Base-by-base conservation (phyloP, 1,140 invertebrate genomes). In the Geopemphigus sp. region DNA sequence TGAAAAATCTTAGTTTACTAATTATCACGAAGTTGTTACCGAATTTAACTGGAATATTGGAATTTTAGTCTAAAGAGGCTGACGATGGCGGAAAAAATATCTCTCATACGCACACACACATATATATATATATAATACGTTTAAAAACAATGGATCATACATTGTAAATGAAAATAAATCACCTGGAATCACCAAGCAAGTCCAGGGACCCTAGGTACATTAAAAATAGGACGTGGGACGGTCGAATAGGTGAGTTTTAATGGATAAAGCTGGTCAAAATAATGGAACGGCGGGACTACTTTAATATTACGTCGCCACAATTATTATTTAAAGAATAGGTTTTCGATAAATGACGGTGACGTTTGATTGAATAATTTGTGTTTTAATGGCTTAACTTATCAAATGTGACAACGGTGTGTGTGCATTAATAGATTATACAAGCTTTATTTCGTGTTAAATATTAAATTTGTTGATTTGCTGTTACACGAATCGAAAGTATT, bases 161-260 rank as follows among this genome's bases (percentile, higher is more conserved):
- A 32, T 15, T 32, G n/a, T 24, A 74, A 57, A 57, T 57, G 53
- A 56, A 59, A 74, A 74, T 74, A 74, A 74, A 74, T 74, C 29
- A 59, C 72, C 72, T 8, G n/a, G 24, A 24, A 45, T 26, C n/a
- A 39, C 19, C 15, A 29, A 24, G 14, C 54, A 45, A 39, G n/a
- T 76, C 29, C 19, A 24, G 8, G 73, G 19, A 39, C 24, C 14
- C 0, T 14, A 22, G 70, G 26, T 1, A 53, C 17, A 74, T 74
- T 74, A 59, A 39, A 74, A 32, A 74, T 19, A 56, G 53, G 26
- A 56, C 3, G 17, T 1, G 15, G n/a, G 6, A 15, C 6, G 5
- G 19, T 39, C 8, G 5, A 57, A 39, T 39, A 39, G n/a, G 12
- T 17, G 14, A 45, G 29, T 76, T 61, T 47, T 24, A 59, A 76